phyloP scores from a whole-genome alignment of 1,140 invertebrate genomes.

The Lucilia cuprina region DNA sequence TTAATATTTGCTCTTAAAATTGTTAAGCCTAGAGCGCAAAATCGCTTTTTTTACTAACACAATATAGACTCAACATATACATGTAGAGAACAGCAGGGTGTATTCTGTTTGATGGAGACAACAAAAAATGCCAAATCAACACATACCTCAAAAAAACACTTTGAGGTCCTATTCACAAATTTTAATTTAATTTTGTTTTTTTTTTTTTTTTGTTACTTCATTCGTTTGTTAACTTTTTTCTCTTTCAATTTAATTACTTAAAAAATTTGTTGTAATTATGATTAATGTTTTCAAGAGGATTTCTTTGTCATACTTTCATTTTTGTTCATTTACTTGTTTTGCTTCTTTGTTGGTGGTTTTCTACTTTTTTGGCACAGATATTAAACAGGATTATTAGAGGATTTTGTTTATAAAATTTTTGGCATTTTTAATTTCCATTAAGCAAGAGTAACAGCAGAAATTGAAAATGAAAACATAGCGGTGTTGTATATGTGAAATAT shows the following conservation, averaged over 20 bases:
- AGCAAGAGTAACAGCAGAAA: not conserved
- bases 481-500: no score
- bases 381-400: not conserved
- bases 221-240: not conserved
- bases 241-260: not conserved
- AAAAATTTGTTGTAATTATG: constrained; percentile 2
- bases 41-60: no score
- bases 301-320: not conserved
- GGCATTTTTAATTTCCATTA: not conserved
- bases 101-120: no score
- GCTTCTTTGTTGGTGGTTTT: not conserved
- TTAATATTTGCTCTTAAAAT: no score
- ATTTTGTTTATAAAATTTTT: not conserved
- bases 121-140: no score
- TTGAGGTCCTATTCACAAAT: not conserved
- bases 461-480: not conserved
- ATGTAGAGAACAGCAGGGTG: no score
- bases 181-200: not conserved
- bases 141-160: no score
- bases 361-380: not conserved
- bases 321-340: not conserved
- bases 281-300: not conserved
- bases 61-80: no score
- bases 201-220: not conserved
- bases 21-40: no score